Base-by-base conservation (phyloP, 2,113 vertebrate species). In the Narcine bancroftii region DNA sequence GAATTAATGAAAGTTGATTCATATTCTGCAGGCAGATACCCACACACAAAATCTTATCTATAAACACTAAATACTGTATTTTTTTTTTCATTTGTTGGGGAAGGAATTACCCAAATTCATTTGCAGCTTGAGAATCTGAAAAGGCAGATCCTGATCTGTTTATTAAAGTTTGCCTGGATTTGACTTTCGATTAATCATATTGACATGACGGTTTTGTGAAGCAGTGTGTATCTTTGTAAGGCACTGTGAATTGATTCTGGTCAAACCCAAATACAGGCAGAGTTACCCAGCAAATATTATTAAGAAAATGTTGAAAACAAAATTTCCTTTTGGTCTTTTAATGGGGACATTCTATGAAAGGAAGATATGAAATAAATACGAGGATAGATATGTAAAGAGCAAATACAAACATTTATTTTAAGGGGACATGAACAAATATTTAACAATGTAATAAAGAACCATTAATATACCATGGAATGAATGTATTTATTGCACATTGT, bases 391-490 rank as follows among this genome's bases (percentile, higher is more conserved):
- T 91, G 66, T 39, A 66, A 69, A 45, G 9, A 91, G 60, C 36
- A 91, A 47, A 91, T 26, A 69, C 33, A 33, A 71, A 91, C 26
- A 65, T 47, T 91, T 91, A 91, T 91, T 91, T 91, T 91, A 69
- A 91, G 65, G 89, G 65, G 65, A 71, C 39, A 17, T 89, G 60
- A 89, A 29, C 39, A 89, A 91, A 47, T 71, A 91, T 69, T 91
- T 91, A 47, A 91, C 63, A 45, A 91, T 91, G 63, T 91, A 47
- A 91, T 71, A 91, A 91, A 47, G 89, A 45, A 47, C 39, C 65
- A 66, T 91, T 91, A 91, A 91, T 71, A 63, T 71, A 91, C 63
- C 39, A 91, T 60, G 89, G 26, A 69, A 69, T 91, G 63, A 91
- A 91, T 91, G 65, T 91, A 91, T 71, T 47, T 91, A 91, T 91